Base-by-base conservation (phyloP, 2,113 vertebrate species). In the Hypocryptadius cinnamomeus region DNA sequence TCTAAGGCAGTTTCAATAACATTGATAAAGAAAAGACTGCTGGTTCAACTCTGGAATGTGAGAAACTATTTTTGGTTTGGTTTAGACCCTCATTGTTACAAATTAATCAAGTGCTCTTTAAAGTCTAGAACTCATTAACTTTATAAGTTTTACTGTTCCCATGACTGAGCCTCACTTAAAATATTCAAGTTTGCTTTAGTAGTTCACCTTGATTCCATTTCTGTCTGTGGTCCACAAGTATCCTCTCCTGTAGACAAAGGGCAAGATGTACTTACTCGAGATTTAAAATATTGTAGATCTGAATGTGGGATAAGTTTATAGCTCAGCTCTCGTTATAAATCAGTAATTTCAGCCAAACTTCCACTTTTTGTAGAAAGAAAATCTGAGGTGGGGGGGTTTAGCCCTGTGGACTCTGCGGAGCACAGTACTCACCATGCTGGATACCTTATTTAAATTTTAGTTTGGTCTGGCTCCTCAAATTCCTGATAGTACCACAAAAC, bases 91-190 rank as follows among this genome's bases (percentile, higher is more conserved):
- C 92, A 94, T 85, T 97, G 98, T 98, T 98, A 98, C 97, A 98
- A 94, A 98, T 98, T 98, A 98, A 98, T 98, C 98, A 96, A 91
- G 96, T 96, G 94, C 93, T 95, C 96, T 97, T 97, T 98, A 97
- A 98, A 97, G 97, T 97, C 98, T 98, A 97, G 95, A 97, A 98
- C 82, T 98, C 96, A 98, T 98, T 98, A 98, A 98, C 98, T 97
- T 97, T 93, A 30, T 93, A 97, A 92, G 96, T 97, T 97, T 97
- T 97, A 87, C 95, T 96, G 96, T 97, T 97, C 97, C 97, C 97
- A 97, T 97, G 97, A 96, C 94, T 98, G 95, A 97, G 86, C 94
- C 94, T 24, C 97, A 87, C 93, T 95, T 96, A 84, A 96, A 97
- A 94, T 94, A 96, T 89, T 83, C 96, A 88, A 79, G 92, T 90